These are phyloP conservation scores for Eidolon helvum DNA, from an alignment of 2,113 vertebrate genomes.

Conservation along the genomic window DNA sequence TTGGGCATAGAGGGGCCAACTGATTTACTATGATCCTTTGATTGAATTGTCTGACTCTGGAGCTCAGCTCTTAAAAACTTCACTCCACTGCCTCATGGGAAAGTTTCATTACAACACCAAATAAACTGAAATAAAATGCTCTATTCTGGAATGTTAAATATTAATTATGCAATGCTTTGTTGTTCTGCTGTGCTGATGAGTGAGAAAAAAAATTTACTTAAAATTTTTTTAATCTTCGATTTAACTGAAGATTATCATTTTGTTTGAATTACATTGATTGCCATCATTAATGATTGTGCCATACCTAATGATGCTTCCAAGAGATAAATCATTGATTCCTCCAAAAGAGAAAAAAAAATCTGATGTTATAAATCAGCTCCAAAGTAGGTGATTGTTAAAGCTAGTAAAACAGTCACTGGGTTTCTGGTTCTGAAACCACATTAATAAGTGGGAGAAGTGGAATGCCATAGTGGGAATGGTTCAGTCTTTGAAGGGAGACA, in stretches of 20 bases:
- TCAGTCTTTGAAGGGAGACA: background rate
- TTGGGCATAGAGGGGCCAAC: background rate
- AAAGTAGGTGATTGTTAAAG: background rate
- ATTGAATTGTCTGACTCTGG: background rate
- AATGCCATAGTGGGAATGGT: background rate
- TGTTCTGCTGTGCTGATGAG: background rate
- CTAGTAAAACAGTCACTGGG: background rate
- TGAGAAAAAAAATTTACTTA: background rate
- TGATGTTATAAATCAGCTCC: background rate
- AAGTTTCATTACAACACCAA: background rate
- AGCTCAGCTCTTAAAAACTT: background rate
- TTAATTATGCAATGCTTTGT: background rate
- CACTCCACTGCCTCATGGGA: background rate
- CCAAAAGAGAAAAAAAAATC: background rate
- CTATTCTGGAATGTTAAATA: background rate
- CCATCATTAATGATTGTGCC: background rate
- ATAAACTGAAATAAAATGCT: conserved; percentile 10
- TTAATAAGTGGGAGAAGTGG: background rate
- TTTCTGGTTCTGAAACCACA: background rate
- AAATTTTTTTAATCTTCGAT: conserved; percentile 1
- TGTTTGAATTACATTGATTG: conserved; percentile 39
- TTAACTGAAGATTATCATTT: background rate
- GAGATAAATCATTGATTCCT: background rate
- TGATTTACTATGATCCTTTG: background rate
- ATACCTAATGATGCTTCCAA: background rate